Evolutionary conservation across 1,140 invertebrate genomes (phyloP).

Genomic region (Meloidogyne floridensis): DNA sequence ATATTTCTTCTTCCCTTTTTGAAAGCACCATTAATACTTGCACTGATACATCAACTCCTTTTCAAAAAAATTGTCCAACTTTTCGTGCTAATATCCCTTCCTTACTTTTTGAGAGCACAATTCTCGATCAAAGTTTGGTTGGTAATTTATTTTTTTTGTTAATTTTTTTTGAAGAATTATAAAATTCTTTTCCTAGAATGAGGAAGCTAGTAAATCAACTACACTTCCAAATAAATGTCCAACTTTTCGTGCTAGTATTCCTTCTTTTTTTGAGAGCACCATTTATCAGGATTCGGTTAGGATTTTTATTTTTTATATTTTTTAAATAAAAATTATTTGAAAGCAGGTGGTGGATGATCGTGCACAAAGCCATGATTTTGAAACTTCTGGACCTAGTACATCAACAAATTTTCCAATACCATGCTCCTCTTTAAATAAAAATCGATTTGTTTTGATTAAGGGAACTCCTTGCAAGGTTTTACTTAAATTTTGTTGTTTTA

Average conservation of each 20-base stretch:
- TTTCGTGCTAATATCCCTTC: neutral
- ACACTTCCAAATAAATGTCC: neutral
- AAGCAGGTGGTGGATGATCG: too few species aligned
- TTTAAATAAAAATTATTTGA: too few species aligned
- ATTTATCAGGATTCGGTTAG: neutral
- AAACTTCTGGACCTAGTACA: too few species aligned
- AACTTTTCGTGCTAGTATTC: neutral
- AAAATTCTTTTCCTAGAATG: too few species aligned
- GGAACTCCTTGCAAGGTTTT: conserved; percentile 84
- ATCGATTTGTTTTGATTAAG: conserved; percentile 97
- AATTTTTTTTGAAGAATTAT: too few species aligned
- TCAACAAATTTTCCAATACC: conserved; percentile 73
- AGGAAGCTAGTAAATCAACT: too few species aligned
- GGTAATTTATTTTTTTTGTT: too few species aligned
- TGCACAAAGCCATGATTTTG: neutral
- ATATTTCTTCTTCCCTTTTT: neutral
- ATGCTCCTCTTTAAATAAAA: conserved; percentile 85
- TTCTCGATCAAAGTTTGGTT: neutral
- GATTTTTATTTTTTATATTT: too few species aligned
- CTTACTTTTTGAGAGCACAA: neutral
- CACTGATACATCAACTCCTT: too few species aligned
- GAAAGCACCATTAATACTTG: neutral
- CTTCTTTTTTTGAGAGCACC: neutral
- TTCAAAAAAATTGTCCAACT: too few species aligned
- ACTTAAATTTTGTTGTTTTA: neutral